Evolutionary conservation across 2,888 invertebrate species (phyloP).

Genomic region (Teinopalpus imperialis): DNA sequence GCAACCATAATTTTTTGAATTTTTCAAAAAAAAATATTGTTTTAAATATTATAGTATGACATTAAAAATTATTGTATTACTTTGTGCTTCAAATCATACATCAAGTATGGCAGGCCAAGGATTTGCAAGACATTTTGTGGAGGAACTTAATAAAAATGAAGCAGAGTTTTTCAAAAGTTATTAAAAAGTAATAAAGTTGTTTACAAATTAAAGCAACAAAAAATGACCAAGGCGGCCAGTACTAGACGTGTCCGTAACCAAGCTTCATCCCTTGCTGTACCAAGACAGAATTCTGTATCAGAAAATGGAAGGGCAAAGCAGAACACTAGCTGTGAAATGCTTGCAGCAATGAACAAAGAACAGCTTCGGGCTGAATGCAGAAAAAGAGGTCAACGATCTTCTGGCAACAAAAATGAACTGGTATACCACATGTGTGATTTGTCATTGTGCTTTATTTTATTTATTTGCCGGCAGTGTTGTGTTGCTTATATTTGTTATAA

Average conservation of each 20-base stretch:
- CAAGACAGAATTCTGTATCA: slow-evolving; percentile 67
- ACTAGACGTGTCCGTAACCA: slow-evolving; percentile 71
- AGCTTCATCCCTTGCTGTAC: slow-evolving; percentile 62
- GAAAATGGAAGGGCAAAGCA: slow-evolving; percentile 70
- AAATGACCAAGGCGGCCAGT: slow-evolving; percentile 58
- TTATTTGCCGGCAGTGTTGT: slow-evolving; percentile 60
- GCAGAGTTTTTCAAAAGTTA: slow-evolving; percentile 24
- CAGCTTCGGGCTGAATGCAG: slow-evolving; percentile 86
- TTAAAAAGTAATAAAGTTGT: slow-evolving; percentile 31
- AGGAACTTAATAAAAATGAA: slow-evolving; percentile 24
- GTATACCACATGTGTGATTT: slow-evolving; percentile 75
- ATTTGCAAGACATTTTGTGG: slow-evolving; percentile 10
- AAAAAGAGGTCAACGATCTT: slow-evolving; percentile 85
- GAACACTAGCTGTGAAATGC: slow-evolving; percentile 70
- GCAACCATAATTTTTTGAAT: slow-evolving; percentile 3
- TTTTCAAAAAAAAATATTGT: slow-evolving; percentile 4
- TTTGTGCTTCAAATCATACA: slow-evolving; percentile 23
- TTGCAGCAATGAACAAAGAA: slow-evolving; percentile 85
- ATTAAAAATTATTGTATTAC: slow-evolving; percentile 19
- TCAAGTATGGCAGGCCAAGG: slow-evolving; percentile 19
- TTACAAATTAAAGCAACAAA: slow-evolving; percentile 37
- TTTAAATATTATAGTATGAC: slow-evolving; percentile 4
- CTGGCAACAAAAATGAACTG: slow-evolving; percentile 87
- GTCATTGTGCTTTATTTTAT: slow-evolving; percentile 58
- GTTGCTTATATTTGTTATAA: slow-evolving; percentile 49